Base-by-base conservation (phyloP, 2,113 vertebrate species). In the Chunga burmeisteri region DNA sequence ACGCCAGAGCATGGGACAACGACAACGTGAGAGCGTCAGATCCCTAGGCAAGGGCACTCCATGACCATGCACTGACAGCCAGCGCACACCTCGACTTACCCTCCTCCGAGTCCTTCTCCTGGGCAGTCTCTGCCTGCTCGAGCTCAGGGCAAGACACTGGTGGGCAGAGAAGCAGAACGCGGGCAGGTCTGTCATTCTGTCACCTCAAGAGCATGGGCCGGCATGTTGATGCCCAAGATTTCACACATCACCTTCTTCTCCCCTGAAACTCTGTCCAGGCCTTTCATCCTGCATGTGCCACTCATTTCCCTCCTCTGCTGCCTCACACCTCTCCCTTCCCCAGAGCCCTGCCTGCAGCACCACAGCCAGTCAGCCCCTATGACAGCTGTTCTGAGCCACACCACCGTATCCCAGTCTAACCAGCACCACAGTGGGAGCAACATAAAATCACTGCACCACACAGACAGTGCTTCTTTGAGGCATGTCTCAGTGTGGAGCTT, bases 91-190 rank as follows among this genome's bases (percentile, higher is more conserved):
- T 83, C 5, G 0, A 97, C 97, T 98, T 97, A 98, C 97, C 97
- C 72, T 96, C 91, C 58, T 96, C 94, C 32, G 74, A 81, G 47
- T 97, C 96, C 82, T 96, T 96, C 78, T 97, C 88, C 90, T 74
- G 93, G 88, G 34, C 40, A 56, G 90, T 90, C 86, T 97, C 96
- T 96, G 95, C 88, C 97, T 96, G 86, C 78, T 96, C 10, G 16
- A 95, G 88, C 85, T 94, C 95, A 92, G 94, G 81, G 86, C 13
- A 7, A 96, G 94, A 94, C 95, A 94, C 95, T 97, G 88, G 58
- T 89, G 91, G 94, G 90, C 90, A 97, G 66, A 97, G 82, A 97
- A 96, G 94, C 83, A 97, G 55, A 97, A 79, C 2, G 3, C 15
- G 15, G 78, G 68, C 30, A 71, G 55, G n/a, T 94, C 71, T 93